Evolutionary conservation across 2,797 vertebrate genomes (phyloP).

Genomic region (Typhlichthys subterraneus): DNA sequence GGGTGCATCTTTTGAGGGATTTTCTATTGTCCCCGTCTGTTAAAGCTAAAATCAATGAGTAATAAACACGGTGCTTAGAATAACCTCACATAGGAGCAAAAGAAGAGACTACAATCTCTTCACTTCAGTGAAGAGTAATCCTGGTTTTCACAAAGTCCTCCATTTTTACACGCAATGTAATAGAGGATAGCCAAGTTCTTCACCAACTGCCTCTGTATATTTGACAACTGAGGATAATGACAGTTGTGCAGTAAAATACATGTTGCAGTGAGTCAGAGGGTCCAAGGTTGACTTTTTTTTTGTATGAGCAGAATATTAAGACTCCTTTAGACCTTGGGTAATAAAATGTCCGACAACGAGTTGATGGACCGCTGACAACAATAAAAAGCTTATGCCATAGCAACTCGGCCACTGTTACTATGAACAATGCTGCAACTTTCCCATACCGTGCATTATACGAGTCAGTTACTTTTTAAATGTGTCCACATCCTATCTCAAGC

Average conservation of each 20-base stretch:
- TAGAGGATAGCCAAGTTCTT: no score
- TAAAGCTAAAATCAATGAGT: no score
- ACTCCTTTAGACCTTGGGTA: conserved; percentile 26
- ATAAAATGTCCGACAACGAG: conserved; percentile 40
- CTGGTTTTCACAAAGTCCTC: no score
- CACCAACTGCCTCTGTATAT: no score
- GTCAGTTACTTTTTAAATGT: conserved; percentile 31
- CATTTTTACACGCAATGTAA: no score
- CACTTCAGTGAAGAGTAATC: no score
- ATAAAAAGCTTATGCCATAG: conserved; percentile 32
- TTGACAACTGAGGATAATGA: no score
- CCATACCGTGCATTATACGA: conserved; percentile 10
- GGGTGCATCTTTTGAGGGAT: no score
- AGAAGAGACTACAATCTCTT: no score
- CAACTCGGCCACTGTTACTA: conserved; percentile 28
- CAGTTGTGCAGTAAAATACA: neutral
- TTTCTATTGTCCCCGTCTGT: no score
- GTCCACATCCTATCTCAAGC: neutral
- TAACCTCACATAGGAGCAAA: no score
- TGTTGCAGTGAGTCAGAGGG: conserved; percentile 38
- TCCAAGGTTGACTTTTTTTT: conserved; percentile 44
- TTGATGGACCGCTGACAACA: conserved; percentile 16
- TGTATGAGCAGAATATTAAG: conserved; percentile 7
- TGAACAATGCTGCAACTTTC: conserved; percentile 51
- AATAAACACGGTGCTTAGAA: no score